Percentiles rank a stretch among this genome's conserved stretches.
phyloP scores from a whole-genome alignment of 2,113 vertebrate species.

The Bostrychus sinensis region DNA sequence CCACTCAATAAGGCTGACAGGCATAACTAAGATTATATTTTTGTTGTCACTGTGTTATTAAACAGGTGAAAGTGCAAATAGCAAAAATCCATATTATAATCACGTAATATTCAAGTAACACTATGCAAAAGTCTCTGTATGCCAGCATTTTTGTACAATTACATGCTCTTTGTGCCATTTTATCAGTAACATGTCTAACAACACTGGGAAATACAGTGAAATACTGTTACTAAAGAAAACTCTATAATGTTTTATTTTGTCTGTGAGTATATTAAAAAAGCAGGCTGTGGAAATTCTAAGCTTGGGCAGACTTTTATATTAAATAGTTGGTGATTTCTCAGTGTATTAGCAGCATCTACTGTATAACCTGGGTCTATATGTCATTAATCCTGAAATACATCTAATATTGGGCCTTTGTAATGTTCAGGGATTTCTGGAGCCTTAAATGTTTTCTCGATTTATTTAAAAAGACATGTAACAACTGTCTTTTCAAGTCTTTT shows the following conservation, averaged over 20 bases:
- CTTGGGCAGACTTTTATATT: slow-evolving; percentile 32
- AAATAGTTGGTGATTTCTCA: slow-evolving; percentile 22
- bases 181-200: slow-evolving; percentile 59
- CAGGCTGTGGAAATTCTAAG: slow-evolving; percentile 31
- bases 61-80: slow-evolving; percentile 51
- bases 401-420: slow-evolving; percentile 41
- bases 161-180: slow-evolving; percentile 34
- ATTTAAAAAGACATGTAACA: slow-evolving; percentile 55
- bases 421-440: slow-evolving; percentile 72
- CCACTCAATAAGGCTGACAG: slow-evolving; percentile 54
- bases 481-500: slow-evolving; percentile 39
- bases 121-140: slow-evolving; percentile 43
- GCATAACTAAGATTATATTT: slow-evolving; percentile 30
- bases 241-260: slow-evolving; percentile 48
- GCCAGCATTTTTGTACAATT: slow-evolving; percentile 21
- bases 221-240: slow-evolving; percentile 33
- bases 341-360: slow-evolving; percentile 56
- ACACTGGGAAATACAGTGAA: slow-evolving; percentile 62
- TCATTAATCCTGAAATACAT: slow-evolving; percentile 32
- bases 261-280: slow-evolving; percentile 55
- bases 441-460: slow-evolving; percentile 49
- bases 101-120: slow-evolving; percentile 43
- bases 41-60: slow-evolving; percentile 62
- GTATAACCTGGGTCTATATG: slow-evolving; percentile 45
- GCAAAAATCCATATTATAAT: slow-evolving; percentile 17